Evolutionary conservation across 2,888 invertebrate species (phyloP).

Genomic region (Schizotus pectinicornis): DNA sequence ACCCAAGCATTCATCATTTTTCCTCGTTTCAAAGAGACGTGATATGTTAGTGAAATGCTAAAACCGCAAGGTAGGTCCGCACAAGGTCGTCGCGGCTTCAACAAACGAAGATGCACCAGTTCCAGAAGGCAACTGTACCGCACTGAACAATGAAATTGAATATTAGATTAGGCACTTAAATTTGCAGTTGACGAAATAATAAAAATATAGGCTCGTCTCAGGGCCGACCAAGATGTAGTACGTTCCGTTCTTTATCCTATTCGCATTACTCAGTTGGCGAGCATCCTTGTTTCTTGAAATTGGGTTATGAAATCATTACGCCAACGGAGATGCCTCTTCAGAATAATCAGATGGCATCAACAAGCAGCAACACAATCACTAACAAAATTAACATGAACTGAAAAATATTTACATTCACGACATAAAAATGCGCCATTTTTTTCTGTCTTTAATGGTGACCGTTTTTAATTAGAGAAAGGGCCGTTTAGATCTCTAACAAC

Average conservation of each 20-base stretch:
- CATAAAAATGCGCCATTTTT: conserved; percentile 9
- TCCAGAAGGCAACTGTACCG: conserved; percentile 12
- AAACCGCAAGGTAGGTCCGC: conserved; percentile 30
- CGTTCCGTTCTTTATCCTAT: conserved; percentile 2
- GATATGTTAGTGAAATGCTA: conserved; percentile 35
- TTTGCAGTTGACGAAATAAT: conserved; percentile 17
- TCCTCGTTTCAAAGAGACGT: conserved; percentile 24
- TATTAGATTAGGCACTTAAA: conserved; percentile 10
- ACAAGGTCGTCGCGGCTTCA: conserved; percentile 24
- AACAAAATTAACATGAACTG: too few species aligned
- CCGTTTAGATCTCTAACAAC: background rate
- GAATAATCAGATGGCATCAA: too few species aligned
- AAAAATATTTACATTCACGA: too few species aligned
- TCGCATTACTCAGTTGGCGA: background rate
- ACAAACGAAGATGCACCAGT: conserved; percentile 32
- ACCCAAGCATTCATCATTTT: background rate
- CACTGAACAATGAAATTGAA: background rate
- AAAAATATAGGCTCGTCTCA: conserved; percentile 21
- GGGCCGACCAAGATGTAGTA: conserved; percentile 6
- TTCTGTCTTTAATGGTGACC: background rate
- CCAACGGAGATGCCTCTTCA: too few species aligned
- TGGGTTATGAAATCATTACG: too few species aligned
- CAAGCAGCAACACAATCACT: too few species aligned
- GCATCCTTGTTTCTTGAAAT: too few species aligned
- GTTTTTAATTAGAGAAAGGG: background rate